phyloP scores from a whole-genome alignment of 37 sponge, comb jelly and placozoan genomes.

The Beroe ovata region DNA sequence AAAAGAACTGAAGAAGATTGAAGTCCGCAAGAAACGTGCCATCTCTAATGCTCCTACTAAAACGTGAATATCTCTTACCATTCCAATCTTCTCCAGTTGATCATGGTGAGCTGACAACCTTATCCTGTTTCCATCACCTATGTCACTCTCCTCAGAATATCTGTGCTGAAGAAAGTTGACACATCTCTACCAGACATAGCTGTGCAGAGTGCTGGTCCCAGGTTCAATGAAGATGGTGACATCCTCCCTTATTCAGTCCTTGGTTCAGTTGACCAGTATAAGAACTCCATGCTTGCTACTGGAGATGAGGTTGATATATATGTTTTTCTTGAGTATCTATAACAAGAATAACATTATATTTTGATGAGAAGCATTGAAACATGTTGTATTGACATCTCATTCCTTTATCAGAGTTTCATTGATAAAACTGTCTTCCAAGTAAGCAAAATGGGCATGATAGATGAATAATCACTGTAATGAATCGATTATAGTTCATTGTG shows the following conservation, averaged over 20 bases:
- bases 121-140: no score
- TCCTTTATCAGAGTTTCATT: slow-evolving; percentile 30
- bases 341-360: no score
- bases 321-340: not conserved
- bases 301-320: slow-evolving; percentile 38
- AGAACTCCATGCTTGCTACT: not conserved
- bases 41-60: slow-evolving; percentile 42
- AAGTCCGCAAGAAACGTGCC: slow-evolving; percentile 27
- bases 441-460: no score
- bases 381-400: no score
- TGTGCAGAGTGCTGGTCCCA: slow-evolving; percentile 55
- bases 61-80: slow-evolving; percentile 11
- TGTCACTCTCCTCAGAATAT: no score
- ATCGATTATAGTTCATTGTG: no score
- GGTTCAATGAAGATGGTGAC: slow-evolving; percentile 18
- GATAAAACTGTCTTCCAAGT: slow-evolving; percentile 53
- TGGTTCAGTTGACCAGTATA: slow-evolving; percentile 22
- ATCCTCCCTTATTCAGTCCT: slow-evolving; percentile 55
- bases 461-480: no score
- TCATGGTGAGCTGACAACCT: no score
- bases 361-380: no score
- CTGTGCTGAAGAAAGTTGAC: slow-evolving; percentile 57
- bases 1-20: slow-evolving; percentile 22
- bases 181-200: slow-evolving; percentile 13
- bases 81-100: no score